Evolutionary conservation across 1,140 invertebrate genomes (phyloP).

Genomic region (Hyles euphorbiae): DNA sequence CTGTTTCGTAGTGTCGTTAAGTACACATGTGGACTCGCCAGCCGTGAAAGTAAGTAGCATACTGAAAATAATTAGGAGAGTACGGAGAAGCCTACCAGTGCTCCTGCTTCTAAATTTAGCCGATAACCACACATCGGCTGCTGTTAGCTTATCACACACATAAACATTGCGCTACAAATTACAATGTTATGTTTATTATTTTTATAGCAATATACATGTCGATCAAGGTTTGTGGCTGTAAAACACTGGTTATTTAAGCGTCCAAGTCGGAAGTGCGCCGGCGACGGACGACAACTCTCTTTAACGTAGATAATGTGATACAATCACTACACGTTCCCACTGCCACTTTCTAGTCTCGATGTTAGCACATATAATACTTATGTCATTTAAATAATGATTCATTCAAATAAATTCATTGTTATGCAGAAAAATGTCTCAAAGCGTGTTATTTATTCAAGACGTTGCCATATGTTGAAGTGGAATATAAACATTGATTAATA

Average conservation of each 20-base stretch:
- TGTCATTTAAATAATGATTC: too few species aligned
- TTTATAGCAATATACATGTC: conserved; percentile 12
- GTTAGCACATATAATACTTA: too few species aligned
- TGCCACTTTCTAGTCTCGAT: conserved; percentile 35
- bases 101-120: conserved; percentile 22
- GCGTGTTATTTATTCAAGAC: too few species aligned
- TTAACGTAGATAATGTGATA: conserved; percentile 7
- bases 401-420: too few species aligned
- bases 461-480: too few species aligned
- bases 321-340: conserved; percentile 20
- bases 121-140: conserved; percentile 16
- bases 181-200: conserved; percentile 16
- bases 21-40: conserved; percentile 66
- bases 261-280: conserved; percentile 4
- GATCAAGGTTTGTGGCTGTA: conserved; percentile 7
- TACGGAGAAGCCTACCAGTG: background rate
- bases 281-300: conserved; percentile 4
- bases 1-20: conserved; percentile 64
- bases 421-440: too few species aligned
- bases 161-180: conserved; percentile 7
- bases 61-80: background rate
- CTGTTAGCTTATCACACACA: conserved; percentile 15
- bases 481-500: too few species aligned
- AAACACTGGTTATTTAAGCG: conserved; percentile 4
- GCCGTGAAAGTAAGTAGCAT: conserved; percentile 62